Percentiles rank a stretch among this genome's conserved stretches.
phyloP scores from a whole-genome alignment of 2,888 invertebrate genomes.

The Hydrotaea cyrtoneurina region DNA sequence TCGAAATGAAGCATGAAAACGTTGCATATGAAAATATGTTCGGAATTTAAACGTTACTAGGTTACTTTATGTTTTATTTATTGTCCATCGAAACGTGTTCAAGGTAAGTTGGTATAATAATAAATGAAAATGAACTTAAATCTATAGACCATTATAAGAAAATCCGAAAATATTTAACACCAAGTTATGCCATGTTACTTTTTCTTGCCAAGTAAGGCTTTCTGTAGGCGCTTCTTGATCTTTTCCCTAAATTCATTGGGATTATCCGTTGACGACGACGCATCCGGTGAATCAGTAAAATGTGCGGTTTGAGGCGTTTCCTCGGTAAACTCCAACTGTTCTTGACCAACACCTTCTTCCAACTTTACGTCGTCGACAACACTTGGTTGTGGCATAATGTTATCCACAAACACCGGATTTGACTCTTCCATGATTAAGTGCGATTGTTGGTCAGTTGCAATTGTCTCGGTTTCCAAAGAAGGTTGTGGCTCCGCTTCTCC shows the following conservation, averaged over 20 bases:
- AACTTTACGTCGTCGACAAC: slow-evolving; percentile 44
- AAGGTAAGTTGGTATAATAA: neutral
- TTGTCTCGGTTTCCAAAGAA: slow-evolving; percentile 31
- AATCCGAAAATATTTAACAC: neutral
- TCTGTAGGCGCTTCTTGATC: slow-evolving; percentile 78
- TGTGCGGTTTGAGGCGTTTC: neutral
- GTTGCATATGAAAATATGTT: neutral
- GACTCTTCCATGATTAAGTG: slow-evolving; percentile 36
- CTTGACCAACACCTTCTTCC: slow-evolving; percentile 35
- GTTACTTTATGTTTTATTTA: slow-evolving; percentile 10
- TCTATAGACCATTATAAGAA: neutral
- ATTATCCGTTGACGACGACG: slow-evolving; percentile 57
- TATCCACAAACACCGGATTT: slow-evolving; percentile 18
- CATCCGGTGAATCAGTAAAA: slow-evolving; percentile 27
- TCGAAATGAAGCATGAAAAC: neutral
- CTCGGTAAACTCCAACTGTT: slow-evolving; percentile 30
- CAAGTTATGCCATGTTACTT: slow-evolving; percentile 70
- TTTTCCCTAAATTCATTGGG: slow-evolving; percentile 78
- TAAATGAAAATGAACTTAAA: neutral
- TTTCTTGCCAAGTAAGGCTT: slow-evolving; percentile 77
- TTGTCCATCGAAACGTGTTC: slow-evolving; percentile 14
- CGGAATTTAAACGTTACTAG: slow-evolving; percentile 6
- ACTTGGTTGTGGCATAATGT: slow-evolving; percentile 12
- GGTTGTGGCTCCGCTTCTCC: slow-evolving; percentile 64
- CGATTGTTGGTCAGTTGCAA: slow-evolving; percentile 28